Evolutionary conservation across 2,797 vertebrate species (phyloP), one percentile per base, ranked within the genome.

Genomic region (Pelobates cultripes): DNA sequence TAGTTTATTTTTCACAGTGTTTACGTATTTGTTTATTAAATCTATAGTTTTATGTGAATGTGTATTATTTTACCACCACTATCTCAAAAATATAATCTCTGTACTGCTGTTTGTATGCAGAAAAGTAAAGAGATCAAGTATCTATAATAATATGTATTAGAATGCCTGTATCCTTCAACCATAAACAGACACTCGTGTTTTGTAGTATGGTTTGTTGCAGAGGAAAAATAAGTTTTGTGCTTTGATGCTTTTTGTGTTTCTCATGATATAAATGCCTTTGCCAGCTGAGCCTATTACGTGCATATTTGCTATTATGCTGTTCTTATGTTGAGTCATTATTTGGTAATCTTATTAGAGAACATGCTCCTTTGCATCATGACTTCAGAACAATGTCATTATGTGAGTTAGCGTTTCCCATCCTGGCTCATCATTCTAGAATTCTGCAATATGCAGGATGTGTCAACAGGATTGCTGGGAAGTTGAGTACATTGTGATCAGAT

Each of bases 361-460:
- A 84, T 51, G 64, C 75, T 78, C 73, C 77, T 40, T 74, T 71
- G 40, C 60, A 60, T 79, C 79, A 75, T 76, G 68, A 79, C 79
- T 80, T 76, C 60, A 72, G 77, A 79, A 75, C 82, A 79, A 80
- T 80, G 73, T 67, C 82, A 79, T 79, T 84, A 76, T 68, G 42
- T 45, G 42, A 83, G 72, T 83, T 75, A 69, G 17, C 60, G 67
- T 70, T 84, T 80, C 73, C 73, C 41, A 76, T 76, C 77, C 10
- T 53, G 41, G 73, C 63, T 55, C 72, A 74, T 78, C 63, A 13
- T 75, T 64, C 17, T 43, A 70, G 45, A 51, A 72, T 84, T 84
- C 73, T 67, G 68, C 77, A 60, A 84, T 43, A 69, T 60, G 42
- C 77, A 79, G 82, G 67, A 80, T 84, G 67, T 57, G 63, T 70